Evolutionary conservation across 2,888 invertebrate genomes (phyloP), one percentile per base, ranked within the genome.

Genomic region (Stramonita haemastoma): DNA sequence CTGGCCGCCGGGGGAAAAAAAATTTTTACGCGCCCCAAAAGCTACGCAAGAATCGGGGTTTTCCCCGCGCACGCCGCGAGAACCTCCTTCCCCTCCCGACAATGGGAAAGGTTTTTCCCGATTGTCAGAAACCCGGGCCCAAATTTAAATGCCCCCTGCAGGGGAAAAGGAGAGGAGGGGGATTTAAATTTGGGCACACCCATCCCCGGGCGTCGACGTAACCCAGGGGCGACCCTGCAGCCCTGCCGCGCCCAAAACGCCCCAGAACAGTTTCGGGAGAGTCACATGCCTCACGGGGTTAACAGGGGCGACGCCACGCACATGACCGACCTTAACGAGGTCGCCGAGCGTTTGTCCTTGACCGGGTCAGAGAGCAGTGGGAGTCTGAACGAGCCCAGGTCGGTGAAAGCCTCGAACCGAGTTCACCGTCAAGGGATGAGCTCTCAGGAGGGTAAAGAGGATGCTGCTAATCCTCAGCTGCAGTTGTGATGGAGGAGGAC

Each of bases 251-350:
- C 95, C 96, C 1, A 96, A 94, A 90, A 96, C 96, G 0, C 96
- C 96, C 5, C 95, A 95, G 91, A 96, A 96, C 91, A 96, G 95
- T 91, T 95, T 93, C 92, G 94, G 94, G 19, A 96, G 96, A 89
- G 89, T 56, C 73, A 11, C 19, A 46, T 91, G 57, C n/a, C n/a
- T n/a, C n/a, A n/a, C 88, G 46, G 6, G 29, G 36, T 4, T 4
- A 32, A 32, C 26, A 66, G 26, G 66, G 66, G 26, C 13, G 32
- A 60, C 15, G 29, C n/a, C 66, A 29, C 86, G 19, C 83, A 86
- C 13, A 32, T 90, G 6, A 88, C 91, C 13, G 91, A 91, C 60
- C 81, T 91, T n/a, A 89, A 90, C 84, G 90, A 91, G 73, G 90
- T 91, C 0, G 91, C 90, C 2, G 91, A 91, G 70, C 87, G 90